Evolutionary conservation across 2,113 vertebrate genomes (phyloP).

Genomic region (Neolamprologus toae): DNA sequence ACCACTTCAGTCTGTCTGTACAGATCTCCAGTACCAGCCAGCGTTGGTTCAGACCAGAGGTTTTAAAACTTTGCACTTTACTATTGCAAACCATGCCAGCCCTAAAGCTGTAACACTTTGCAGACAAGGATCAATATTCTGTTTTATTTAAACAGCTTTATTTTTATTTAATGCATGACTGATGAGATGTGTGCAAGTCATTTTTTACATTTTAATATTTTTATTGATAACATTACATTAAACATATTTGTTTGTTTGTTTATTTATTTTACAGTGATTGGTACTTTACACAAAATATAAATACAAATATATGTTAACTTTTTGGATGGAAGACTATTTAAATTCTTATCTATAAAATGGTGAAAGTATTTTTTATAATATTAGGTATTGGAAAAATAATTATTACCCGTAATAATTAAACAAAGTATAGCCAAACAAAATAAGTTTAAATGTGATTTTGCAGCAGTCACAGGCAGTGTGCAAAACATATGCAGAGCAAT

Average conservation of each 20-base stretch:
- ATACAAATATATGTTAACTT: background rate
- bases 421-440: background rate
- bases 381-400: background rate
- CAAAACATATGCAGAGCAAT: background rate
- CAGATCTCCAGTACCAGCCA: no score
- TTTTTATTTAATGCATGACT: background rate
- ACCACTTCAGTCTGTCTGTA: no score
- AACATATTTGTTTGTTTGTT: background rate
- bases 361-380: background rate
- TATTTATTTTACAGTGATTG: background rate
- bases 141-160: background rate
- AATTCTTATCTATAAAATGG: background rate
- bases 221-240: background rate
- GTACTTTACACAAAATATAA: background rate
- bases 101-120: background rate
- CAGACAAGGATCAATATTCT: background rate
- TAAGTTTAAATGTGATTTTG: background rate
- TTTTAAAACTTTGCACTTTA: background rate
- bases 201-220: background rate
- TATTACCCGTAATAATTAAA: background rate
- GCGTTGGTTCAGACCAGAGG: no score
- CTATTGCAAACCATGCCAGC: background rate
- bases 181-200: background rate
- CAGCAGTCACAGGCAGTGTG: background rate
- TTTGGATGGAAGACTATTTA: background rate